Conservation (phyloP, 1,140 invertebrate genomes). For the Pectinophora gossypiella region DNA sequence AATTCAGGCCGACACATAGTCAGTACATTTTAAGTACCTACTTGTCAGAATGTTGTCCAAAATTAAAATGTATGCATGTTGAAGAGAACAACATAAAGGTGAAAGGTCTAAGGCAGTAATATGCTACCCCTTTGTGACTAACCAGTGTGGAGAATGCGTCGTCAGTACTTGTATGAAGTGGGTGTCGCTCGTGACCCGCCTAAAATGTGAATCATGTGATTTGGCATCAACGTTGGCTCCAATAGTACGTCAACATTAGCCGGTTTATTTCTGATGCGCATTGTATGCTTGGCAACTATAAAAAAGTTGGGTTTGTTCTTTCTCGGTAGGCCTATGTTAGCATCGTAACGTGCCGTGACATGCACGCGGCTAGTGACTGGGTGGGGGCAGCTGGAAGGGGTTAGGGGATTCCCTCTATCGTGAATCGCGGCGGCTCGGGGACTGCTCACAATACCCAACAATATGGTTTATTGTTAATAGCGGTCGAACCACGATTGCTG, state of each 20-base stretch:
- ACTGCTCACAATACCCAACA: neutral
- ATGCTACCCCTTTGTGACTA: too few species aligned
- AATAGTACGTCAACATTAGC: slow-evolving; percentile 39
- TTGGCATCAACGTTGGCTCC: slow-evolving; percentile 49
- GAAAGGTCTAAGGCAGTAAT: too few species aligned
- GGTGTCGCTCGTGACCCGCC: slow-evolving; percentile 52
- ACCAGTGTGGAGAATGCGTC: too few species aligned
- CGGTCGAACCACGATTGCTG: too few species aligned
- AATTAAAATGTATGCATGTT: too few species aligned
- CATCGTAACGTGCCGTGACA: neutral
- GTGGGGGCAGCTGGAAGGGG: neutral
- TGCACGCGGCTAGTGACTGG: neutral
- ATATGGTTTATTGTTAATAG: too few species aligned
- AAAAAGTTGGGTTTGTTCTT: slow-evolving; percentile 27
- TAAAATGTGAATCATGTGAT: slow-evolving; percentile 62
- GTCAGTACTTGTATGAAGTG: slow-evolving; percentile 26
- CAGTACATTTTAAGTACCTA: too few species aligned
- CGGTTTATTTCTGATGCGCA: slow-evolving; percentile 49
- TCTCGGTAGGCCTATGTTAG: slow-evolving; percentile 9
- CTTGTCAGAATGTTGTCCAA: too few species aligned
- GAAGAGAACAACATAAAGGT: too few species aligned
- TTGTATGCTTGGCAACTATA: slow-evolving; percentile 40
- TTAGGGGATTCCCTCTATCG: neutral
- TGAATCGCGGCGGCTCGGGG: too few species aligned
- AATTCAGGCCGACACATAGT: too few species aligned